These are phyloP conservation scores for Poliocrania exsul DNA, from an alignment of 2,797 vertebrate genomes.

Conservation along the genomic window DNA sequence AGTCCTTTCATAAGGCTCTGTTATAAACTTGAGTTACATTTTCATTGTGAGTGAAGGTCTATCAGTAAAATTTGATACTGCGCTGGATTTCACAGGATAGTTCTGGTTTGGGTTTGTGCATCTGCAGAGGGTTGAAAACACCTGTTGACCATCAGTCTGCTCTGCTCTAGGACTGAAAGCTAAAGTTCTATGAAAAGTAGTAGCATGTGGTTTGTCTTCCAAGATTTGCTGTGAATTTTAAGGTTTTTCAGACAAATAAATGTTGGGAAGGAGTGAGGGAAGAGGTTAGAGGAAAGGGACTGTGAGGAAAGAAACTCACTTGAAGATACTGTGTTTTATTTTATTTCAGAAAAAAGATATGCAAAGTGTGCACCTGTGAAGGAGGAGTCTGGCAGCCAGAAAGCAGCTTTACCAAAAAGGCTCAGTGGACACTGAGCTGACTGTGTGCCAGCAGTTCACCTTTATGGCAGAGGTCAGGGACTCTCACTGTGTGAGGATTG, in stretches of 20 bases:
- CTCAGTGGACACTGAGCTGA: not conserved
- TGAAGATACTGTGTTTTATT: not conserved
- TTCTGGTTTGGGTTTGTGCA: not conserved
- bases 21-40: not conserved
- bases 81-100: not conserved
- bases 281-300: not conserved
- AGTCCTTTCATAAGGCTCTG: not conserved
- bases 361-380: not conserved
- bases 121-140: not conserved
- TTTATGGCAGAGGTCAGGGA: not conserved
- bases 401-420: not conserved
- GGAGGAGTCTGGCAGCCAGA: not conserved
- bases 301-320: not conserved
- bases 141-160: not conserved
- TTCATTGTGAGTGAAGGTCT: not conserved
- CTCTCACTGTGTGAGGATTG: not conserved
- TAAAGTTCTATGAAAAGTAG: not conserved
- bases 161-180: not conserved
- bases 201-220: not conserved
- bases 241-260: not conserved
- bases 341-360: not conserved
- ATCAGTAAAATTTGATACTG: conserved; percentile 12
- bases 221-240: not conserved
- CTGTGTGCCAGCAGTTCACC: too few relatives aligned
- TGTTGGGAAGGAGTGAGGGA: not conserved